Conservation (phyloP, 2,113 vertebrate species). For the Grus americana region DNA sequence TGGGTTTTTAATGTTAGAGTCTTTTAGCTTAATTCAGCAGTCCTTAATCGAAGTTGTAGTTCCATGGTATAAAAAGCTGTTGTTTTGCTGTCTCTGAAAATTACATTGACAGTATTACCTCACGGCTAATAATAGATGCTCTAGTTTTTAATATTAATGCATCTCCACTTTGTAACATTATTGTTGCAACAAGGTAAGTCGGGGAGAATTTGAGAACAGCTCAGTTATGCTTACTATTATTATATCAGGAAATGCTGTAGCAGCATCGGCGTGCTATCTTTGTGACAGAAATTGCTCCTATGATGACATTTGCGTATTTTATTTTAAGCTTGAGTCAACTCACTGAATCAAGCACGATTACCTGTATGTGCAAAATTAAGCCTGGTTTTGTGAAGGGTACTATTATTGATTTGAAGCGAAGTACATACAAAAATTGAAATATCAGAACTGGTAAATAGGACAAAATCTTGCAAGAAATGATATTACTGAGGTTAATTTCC, state of each 20-base stretch:
- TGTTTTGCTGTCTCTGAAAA: not conserved
- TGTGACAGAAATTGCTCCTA: not conserved
- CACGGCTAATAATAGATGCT: not conserved
- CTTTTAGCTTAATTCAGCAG: not conserved
- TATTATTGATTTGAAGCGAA: not conserved
- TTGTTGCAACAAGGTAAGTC: not conserved
- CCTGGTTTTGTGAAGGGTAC: not conserved
- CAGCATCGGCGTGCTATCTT: not conserved
- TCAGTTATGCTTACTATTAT: not conserved
- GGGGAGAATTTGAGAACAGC: not conserved
- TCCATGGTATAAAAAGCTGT: not conserved
- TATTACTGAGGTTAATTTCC: not conserved
- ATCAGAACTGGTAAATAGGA: not conserved
- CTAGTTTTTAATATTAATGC: not conserved
- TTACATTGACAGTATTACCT: not conserved
- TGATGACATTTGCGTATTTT: not conserved
- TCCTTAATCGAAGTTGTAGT: not conserved
- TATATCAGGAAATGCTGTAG: not conserved
- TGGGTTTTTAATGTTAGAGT: too few relatives aligned
- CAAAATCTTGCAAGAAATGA: not conserved
- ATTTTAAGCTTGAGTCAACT: slow-evolving; percentile 1
- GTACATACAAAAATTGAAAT: not conserved
- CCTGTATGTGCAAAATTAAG: not conserved
- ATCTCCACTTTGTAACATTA: not conserved
- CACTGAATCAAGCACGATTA: not conserved